phyloP scores from a whole-genome alignment of 2,113 vertebrate species.

The Salvelinus fontinalis region DNA sequence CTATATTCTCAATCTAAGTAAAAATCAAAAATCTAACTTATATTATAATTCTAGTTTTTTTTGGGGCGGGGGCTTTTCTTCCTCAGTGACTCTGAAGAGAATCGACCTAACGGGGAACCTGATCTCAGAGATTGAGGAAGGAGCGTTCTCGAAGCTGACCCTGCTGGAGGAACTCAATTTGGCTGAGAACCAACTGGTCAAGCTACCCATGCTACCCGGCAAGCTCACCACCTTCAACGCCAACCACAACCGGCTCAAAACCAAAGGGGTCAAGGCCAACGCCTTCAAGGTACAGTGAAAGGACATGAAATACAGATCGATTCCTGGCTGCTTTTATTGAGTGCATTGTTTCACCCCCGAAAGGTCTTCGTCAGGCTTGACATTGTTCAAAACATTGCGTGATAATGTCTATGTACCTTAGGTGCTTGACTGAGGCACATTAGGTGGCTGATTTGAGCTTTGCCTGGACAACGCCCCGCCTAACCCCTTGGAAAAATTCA shows the following conservation, averaged over 20 bases:
- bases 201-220: slow-evolving; percentile 88
- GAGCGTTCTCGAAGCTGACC: slow-evolving; percentile 86
- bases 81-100: slow-evolving; percentile 88
- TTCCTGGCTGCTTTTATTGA: too few species aligned
- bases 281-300: slow-evolving; percentile 84
- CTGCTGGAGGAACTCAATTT: slow-evolving; percentile 88
- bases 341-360: too few species aligned
- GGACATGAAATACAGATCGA: not conserved
- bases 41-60: slow-evolving; percentile 19
- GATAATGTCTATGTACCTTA: too few species aligned
- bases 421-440: too few species aligned
- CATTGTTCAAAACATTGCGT: too few species aligned
- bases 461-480: too few species aligned
- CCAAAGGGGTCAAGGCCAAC: slow-evolving; percentile 92
- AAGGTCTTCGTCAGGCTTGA: too few species aligned
- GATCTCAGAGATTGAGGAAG: slow-evolving; percentile 95
- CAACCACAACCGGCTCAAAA: slow-evolving; percentile 89
- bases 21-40: too few species aligned
- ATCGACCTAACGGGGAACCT: slow-evolving; percentile 93
- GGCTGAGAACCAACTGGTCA: slow-evolving; percentile 88
- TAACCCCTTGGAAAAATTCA: too few species aligned
- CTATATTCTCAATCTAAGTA: too few species aligned
- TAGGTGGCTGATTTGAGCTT: too few species aligned
- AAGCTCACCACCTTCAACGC: slow-evolving; percentile 87
- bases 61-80: not conserved